phyloP scores from a whole-genome alignment of 2,797 vertebrate species.

The Acanthopagrus latus region DNA sequence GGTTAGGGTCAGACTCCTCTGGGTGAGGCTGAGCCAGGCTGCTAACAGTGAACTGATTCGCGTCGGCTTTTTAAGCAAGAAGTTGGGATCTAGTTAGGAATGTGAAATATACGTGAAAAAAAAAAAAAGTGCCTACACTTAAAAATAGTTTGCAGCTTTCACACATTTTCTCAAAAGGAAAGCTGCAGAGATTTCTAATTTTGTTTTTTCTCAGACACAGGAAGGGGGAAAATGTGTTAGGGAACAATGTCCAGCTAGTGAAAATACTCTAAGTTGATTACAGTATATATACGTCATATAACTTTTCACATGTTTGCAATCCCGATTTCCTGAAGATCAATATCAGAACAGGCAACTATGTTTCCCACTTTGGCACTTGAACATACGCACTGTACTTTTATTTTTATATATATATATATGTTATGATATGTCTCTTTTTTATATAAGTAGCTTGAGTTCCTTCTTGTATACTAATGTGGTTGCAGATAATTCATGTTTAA shows the following conservation, averaged over 20 bases:
- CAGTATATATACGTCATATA: background rate
- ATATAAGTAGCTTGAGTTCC: background rate
- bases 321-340: background rate
- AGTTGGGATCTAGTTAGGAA: constrained; percentile 15
- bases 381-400: background rate
- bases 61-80: constrained; percentile 5
- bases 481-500: background rate
- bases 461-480: background rate
- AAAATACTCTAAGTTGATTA: background rate
- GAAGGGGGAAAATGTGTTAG: background rate
- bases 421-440: too few relatives aligned
- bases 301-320: background rate
- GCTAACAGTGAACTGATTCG: background rate
- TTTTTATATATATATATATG: background rate
- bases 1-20: background rate
- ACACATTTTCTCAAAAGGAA: background rate
- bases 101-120: constrained; percentile 3
- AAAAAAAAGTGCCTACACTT: background rate
- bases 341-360: background rate
- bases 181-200: constrained; percentile 3
- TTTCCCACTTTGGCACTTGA: background rate
- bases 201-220: background rate
- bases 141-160: constrained; percentile 38
- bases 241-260: background rate
- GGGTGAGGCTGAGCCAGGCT: background rate